Evolutionary conservation across 2,888 invertebrate species (phyloP).

Genomic region (Girardia tigrina): DNA sequence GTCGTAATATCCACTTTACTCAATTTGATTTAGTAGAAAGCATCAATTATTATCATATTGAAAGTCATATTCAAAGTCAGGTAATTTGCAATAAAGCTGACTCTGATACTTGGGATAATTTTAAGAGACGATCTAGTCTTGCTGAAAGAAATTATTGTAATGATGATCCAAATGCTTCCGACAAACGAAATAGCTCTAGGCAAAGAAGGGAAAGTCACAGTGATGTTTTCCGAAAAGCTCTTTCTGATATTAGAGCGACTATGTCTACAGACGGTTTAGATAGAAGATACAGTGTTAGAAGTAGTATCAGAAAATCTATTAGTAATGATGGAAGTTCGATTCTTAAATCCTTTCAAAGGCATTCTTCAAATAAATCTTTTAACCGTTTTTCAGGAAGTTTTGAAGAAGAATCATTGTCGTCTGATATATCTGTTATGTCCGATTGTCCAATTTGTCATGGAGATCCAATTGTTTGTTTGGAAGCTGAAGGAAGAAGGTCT

Average conservation of each 20-base stretch:
- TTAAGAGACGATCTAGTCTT: background rate
- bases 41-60: background rate
- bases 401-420: background rate
- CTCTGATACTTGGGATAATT: background rate
- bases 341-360: too few relatives aligned
- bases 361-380: too few relatives aligned
- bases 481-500: background rate
- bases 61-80: background rate
- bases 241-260: too few relatives aligned
- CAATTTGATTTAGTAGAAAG: background rate
- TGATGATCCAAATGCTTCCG: background rate
- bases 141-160: background rate
- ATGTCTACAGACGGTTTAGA: too few relatives aligned
- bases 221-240: too few relatives aligned
- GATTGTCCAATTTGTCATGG: background rate
- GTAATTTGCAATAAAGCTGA: background rate
- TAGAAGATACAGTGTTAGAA: too few relatives aligned
- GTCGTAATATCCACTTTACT: background rate
- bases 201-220: too few relatives aligned
- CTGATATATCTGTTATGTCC: background rate
- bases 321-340: too few relatives aligned
- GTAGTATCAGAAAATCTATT: too few relatives aligned
- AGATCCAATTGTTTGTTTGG: conserved; percentile 5
- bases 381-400: too few relatives aligned
- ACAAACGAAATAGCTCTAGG: too few relatives aligned